phyloP scores from a whole-genome alignment of 2,888 invertebrate species.

The Eledona agricola region DNA sequence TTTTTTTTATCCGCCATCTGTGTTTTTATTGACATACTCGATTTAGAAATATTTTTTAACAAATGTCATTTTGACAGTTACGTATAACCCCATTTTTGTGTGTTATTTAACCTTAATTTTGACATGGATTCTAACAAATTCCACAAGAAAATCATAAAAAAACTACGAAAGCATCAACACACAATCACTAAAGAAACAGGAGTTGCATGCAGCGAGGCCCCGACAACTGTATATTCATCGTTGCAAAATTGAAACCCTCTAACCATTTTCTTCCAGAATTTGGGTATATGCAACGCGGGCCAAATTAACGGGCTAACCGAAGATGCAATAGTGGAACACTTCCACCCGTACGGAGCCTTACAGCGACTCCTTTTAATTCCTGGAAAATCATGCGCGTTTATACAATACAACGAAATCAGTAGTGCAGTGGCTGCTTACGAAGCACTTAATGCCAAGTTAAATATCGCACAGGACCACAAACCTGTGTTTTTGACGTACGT shows the following conservation, averaged over 20 bases:
- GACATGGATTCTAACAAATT: slow-evolving; percentile 6
- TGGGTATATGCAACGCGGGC: slow-evolving; percentile 87
- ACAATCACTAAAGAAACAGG: slow-evolving; percentile 62
- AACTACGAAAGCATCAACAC: slow-evolving; percentile 62
- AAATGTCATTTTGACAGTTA: no score
- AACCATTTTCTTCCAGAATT: slow-evolving; percentile 65
- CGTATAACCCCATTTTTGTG: not conserved
- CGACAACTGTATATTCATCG: slow-evolving; percentile 58
- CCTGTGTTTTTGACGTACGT: slow-evolving; percentile 74
- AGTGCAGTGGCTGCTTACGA: slow-evolving; percentile 69
- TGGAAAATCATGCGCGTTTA: slow-evolving; percentile 83
- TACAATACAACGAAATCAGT: slow-evolving; percentile 67
- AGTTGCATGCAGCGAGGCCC: slow-evolving; percentile 54
- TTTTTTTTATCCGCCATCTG: no score
- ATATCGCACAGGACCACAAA: slow-evolving; percentile 67
- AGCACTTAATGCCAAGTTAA: slow-evolving; percentile 69
- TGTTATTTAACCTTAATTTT: not conserved
- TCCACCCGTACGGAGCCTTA: slow-evolving; percentile 65
- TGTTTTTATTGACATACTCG: no score
- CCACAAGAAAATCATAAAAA: slow-evolving; percentile 59
- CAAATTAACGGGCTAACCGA: slow-evolving; percentile 81
- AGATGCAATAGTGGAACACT: slow-evolving; percentile 68
- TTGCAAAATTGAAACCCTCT: slow-evolving; percentile 1
- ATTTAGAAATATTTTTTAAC: no score
- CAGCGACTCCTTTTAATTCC: slow-evolving; percentile 75